Conservation (phyloP, 2,113 vertebrate genomes). For the Aviceda subcristata region DNA sequence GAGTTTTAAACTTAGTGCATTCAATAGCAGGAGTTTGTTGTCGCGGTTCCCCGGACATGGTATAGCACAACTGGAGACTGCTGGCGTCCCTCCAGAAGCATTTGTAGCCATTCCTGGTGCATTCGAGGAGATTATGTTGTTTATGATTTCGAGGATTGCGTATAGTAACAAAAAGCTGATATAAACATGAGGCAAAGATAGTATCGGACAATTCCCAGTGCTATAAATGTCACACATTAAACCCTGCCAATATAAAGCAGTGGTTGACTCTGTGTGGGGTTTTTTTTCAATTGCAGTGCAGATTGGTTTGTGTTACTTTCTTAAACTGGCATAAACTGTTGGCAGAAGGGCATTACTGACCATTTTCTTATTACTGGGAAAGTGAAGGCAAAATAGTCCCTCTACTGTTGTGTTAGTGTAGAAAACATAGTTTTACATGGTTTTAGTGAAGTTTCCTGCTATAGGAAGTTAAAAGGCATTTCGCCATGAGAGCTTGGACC, state of each 20-base stretch:
- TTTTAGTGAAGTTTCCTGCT: not conserved
- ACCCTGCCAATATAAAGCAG: not conserved
- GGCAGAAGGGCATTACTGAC: not conserved
- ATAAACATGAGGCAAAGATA: not conserved
- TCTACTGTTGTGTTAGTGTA: not conserved
- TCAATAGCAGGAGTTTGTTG: not conserved
- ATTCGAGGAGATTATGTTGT: not conserved
- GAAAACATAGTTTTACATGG: not conserved
- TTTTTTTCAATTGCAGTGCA: not conserved
- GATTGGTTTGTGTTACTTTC: not conserved
- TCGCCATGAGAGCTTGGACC: not conserved
- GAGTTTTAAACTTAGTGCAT: not conserved
- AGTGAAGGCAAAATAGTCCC: not conserved
- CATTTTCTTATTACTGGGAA: not conserved
- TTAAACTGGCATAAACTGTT: not conserved
- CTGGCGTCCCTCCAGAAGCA: not conserved
- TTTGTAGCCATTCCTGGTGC: not conserved
- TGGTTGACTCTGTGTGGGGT: not conserved
- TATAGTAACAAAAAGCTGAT: not conserved
- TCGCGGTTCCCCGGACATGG: not conserved
- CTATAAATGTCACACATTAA: not conserved
- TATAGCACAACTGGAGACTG: not conserved
- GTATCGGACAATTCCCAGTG: not conserved
- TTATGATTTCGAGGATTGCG: not conserved
- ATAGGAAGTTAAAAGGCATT: not conserved